These are phyloP conservation scores for Ploceus nigricollis DNA, from an alignment of 2,113 vertebrate species.

Conservation along the genomic window DNA sequence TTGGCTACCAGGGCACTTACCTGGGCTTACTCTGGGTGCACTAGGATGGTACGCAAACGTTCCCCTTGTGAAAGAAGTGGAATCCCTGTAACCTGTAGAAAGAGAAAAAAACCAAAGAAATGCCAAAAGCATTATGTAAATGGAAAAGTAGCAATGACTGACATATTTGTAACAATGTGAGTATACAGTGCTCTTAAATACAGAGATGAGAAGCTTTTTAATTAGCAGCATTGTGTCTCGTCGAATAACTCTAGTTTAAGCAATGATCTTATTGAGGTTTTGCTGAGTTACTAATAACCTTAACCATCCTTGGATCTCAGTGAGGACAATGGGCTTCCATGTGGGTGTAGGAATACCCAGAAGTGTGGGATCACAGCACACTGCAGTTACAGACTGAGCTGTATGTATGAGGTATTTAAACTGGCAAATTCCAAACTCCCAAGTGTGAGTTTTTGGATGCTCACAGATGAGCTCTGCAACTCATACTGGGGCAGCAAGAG, in stretches of 20 bases:
- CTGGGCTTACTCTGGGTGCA: neutral
- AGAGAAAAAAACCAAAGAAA: neutral
- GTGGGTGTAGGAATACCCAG: neutral
- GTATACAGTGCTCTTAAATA: neutral
- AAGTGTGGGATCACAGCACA: neutral
- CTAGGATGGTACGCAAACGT: neutral
- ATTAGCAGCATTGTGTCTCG: neutral
- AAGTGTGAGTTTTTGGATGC: neutral
- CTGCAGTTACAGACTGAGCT: neutral
- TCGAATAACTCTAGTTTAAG: neutral
- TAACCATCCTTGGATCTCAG: neutral
- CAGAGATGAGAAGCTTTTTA: neutral
- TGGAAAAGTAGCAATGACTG: neutral
- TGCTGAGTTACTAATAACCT: neutral
- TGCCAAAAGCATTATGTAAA: neutral
- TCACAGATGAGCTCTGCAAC: neutral
- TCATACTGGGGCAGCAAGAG: neutral
- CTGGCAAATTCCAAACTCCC: neutral
- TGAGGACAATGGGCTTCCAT: neutral
- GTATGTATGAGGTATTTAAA: neutral
- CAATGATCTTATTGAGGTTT: neutral
- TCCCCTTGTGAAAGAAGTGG: neutral
- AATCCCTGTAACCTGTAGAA: constrained; percentile 28
- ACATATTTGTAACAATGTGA: neutral
- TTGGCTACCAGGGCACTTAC: constrained; percentile 1